Conservation (phyloP, 2,888 invertebrate genomes). For the Globia sparganii region DNA sequence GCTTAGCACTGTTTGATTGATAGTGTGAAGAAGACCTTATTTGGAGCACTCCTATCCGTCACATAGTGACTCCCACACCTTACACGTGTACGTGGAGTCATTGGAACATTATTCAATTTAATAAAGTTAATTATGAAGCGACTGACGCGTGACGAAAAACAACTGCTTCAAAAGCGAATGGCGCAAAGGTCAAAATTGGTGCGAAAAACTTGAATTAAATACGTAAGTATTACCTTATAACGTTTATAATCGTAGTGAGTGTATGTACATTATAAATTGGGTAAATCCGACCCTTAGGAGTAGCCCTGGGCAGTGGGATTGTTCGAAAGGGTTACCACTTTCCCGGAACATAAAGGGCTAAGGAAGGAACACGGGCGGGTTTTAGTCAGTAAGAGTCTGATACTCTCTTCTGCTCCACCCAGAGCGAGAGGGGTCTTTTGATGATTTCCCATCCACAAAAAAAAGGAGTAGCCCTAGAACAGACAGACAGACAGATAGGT, state of each 20-base stretch:
- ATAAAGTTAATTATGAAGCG: background rate
- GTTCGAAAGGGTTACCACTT: no score
- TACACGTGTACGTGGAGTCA: background rate
- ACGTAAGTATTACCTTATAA: constrained; percentile 1
- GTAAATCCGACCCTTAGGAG: background rate
- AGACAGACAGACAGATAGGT: background rate
- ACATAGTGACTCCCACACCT: constrained; percentile 24
- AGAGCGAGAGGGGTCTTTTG: no score
- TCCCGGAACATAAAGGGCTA: no score
- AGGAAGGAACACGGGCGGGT: no score
- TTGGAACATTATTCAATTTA: constrained; percentile 26
- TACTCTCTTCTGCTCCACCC: no score
- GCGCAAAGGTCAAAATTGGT: constrained; percentile 13
- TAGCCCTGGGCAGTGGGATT: no score
- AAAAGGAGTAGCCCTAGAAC: background rate
- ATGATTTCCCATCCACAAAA: no score
- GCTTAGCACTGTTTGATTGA: constrained; percentile 60
- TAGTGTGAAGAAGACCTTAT: constrained; percentile 48
- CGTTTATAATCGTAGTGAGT: constrained; percentile 11
- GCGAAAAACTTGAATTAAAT: background rate
- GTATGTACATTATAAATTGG: background rate
- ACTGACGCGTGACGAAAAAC: background rate
- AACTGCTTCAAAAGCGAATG: background rate
- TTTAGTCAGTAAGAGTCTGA: no score
- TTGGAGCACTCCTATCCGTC: constrained; percentile 30